phyloP scores from a whole-genome alignment of 2,797 vertebrate genomes.

The Karalla daura region DNA sequence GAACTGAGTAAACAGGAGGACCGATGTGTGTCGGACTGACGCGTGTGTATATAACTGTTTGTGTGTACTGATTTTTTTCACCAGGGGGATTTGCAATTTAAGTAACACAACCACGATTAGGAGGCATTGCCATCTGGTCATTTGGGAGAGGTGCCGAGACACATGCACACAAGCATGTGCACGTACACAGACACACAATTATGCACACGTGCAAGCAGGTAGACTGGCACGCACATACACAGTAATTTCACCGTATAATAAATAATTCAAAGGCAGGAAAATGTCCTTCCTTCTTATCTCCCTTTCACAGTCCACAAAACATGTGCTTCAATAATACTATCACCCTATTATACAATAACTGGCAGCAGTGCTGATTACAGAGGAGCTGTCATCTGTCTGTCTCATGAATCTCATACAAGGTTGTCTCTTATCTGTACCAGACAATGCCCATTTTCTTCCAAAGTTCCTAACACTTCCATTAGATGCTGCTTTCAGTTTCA shows the following conservation, averaged over 20 bases:
- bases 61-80: constrained; percentile 25
- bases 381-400: not conserved
- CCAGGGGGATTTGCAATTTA: constrained; percentile 66
- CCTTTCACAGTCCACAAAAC: not conserved
- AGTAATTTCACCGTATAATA: constrained; percentile 19
- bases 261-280: constrained; percentile 37
- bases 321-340: not conserved
- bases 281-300: not conserved
- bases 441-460: constrained; percentile 12
- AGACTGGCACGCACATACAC: constrained; percentile 1
- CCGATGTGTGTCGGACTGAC: constrained; percentile 2
- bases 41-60: not conserved
- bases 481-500: constrained; percentile 9
- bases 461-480: not conserved
- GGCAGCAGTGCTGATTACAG: not conserved
- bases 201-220: not conserved
- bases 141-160: constrained; percentile 44
- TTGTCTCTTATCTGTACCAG: not conserved
- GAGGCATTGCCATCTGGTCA: constrained; percentile 70
- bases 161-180: not conserved
- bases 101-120: constrained; percentile 66
- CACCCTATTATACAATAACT: not conserved
- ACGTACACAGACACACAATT: not conserved
- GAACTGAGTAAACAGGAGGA: constrained; percentile 16
- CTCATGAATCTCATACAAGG: not conserved